Conservation (phyloP, 2,113 vertebrate genomes). For the Cricetomys ansorgei region DNA sequence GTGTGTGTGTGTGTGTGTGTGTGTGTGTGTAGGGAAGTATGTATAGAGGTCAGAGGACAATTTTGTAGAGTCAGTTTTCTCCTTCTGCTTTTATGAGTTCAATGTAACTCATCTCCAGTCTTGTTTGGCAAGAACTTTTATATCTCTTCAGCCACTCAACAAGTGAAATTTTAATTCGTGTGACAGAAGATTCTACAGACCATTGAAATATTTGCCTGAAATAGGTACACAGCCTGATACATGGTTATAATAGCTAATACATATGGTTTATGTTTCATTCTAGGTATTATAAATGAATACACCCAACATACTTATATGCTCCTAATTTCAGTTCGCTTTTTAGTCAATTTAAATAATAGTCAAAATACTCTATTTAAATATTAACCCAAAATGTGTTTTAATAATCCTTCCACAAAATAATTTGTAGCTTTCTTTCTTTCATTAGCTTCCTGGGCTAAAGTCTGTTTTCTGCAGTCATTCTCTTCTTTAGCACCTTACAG, state of each 20-base stretch:
- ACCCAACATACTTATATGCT: not conserved
- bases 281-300: not conserved
- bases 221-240: not conserved
- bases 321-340: not conserved
- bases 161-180: not conserved
- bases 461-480: accelerated
- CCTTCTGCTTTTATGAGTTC: not conserved
- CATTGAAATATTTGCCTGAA: not conserved
- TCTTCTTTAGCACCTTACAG: not conserved
- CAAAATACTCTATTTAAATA: not conserved
- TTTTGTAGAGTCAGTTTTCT: not conserved
- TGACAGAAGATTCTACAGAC: not conserved
- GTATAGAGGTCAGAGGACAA: not conserved
- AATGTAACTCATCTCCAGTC: not conserved
- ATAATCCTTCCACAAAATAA: not conserved
- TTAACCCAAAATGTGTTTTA: not conserved
- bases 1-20: too few species aligned
- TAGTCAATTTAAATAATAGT: not conserved
- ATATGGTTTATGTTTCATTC: not conserved
- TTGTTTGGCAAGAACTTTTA: not conserved
- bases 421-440: not conserved
- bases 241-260: not conserved
- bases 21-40: not conserved
- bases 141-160: not conserved
- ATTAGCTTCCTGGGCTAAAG: not conserved